A percentile compares a stretch with the other conserved stretches of the same genome.
phyloP scores from a whole-genome alignment of 2,888 invertebrate species.

The Scelioninae gen. 1 region DNA sequence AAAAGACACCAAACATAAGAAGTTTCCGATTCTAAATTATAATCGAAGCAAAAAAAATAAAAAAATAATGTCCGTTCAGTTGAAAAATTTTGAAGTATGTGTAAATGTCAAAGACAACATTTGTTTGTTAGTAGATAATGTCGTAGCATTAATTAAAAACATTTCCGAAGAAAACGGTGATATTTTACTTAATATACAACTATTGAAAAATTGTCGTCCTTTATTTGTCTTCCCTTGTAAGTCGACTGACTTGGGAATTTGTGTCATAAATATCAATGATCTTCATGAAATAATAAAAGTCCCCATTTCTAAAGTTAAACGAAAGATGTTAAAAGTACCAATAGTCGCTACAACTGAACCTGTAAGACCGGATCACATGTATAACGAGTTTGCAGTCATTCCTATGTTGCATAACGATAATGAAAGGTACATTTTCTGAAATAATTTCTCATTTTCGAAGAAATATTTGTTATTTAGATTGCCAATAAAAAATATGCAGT shows the following conservation, averaged over 20 bases:
- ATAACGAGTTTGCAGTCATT: constrained; percentile 9
- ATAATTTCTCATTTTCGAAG: no score
- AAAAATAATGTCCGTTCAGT: constrained; percentile 4
- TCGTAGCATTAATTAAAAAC: constrained; percentile 5
- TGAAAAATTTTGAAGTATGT: neutral
- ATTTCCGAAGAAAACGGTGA: constrained; percentile 1
- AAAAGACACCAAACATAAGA: no score
- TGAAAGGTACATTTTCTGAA: no score
- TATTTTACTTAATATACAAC: neutral
- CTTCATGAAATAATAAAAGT: neutral
- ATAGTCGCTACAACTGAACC: neutral
- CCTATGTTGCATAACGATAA: constrained; percentile 16
- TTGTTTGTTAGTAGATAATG: constrained; percentile 1
- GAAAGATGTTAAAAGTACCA: constrained; percentile 25
- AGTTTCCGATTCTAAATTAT: constrained; percentile 9
- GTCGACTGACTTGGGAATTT: constrained; percentile 21
- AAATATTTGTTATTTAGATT: no score
- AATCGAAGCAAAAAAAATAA: neutral
- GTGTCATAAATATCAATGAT: neutral
- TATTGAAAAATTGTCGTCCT: constrained; percentile 5
- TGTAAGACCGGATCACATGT: neutral
- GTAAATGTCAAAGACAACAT: constrained; percentile 8
- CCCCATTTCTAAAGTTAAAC: constrained; percentile 3
- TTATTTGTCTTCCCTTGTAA: constrained; percentile 16
- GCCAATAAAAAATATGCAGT: no score